Evolutionary conservation across 1,140 invertebrate species (phyloP), one percentile per base, ranked within the genome.

Genomic region (Spodoptera frugiperda): DNA sequence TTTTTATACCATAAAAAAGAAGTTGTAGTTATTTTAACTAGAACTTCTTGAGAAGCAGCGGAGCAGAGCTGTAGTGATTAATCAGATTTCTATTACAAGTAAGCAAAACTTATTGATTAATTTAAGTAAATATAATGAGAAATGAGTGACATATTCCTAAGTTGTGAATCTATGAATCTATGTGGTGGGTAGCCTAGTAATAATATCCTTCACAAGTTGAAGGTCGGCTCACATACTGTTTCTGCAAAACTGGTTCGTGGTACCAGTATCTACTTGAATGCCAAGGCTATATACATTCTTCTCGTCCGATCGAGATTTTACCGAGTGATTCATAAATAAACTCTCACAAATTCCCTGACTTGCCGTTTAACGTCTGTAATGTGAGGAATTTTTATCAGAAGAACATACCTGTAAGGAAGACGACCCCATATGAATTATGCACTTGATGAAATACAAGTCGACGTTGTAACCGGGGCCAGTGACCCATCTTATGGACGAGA

Each of bases 391-490:
- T 86, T 91, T 88, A 92, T 89, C 86, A 85, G 81, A 84, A 79
- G 84, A 48, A 72, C 84, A 77, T 78, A 71, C 78, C 74, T 78
- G 70, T 76, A 82, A 83, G 78, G 85, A 79, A 83, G 80, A 79
- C 83, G 80, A 83, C 70, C 78, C 79, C 82, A 68, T 82, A 89
- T 91, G 89, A 92, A 91, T 90, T 89, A 91, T 91, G 88, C 80
- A 89, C 83, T 83, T 82, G 84, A 70, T 82, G 78, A 78, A 75
- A 72, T 59, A 78, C 70, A 77, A 77, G 54, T 70, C 78, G 76
- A 63, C 55, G 11, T 78, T 73, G 51, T 78, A 21, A 49, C 55
- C 33, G 48, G n/a, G 39, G 73, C 59, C 70, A 44, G 48, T 73
- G 48, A 73, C 70, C 70, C 51, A 73, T 73, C 70, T 57, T 67